These are phyloP conservation scores for Dysidea cf. avara DNA, from an alignment of 37 sponge, comb jelly and placozoan species.

Conservation along the genomic window DNA sequence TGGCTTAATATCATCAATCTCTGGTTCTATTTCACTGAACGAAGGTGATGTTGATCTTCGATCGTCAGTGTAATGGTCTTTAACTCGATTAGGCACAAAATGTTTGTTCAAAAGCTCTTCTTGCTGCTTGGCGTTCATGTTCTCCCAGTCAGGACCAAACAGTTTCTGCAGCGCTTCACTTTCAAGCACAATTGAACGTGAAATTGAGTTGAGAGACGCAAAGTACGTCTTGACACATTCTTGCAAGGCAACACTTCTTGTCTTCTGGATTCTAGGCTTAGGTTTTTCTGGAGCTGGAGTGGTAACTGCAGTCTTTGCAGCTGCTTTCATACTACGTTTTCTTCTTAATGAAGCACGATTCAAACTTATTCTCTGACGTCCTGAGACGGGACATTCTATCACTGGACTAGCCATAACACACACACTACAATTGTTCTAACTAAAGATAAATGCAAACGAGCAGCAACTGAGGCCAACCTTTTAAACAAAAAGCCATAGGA, in stretches of 20 bases:
- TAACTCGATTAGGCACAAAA: constrained; percentile 51
- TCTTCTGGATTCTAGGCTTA: constrained; percentile 4
- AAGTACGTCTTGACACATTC: constrained; percentile 43
- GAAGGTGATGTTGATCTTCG: background rate
- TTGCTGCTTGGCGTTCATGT: constrained; percentile 28
- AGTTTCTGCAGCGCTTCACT: constrained; percentile 59
- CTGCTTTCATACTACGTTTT: too few species aligned
- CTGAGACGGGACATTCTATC: too few species aligned
- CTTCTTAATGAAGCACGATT: too few species aligned
- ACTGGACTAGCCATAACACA: too few species aligned
- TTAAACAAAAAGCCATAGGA: too few species aligned
- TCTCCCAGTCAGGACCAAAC: constrained; percentile 48
- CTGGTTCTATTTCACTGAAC: too few species aligned
- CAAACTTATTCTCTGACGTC: too few species aligned
- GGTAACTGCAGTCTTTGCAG: too few species aligned
- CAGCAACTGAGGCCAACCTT: too few species aligned
- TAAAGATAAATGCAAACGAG: too few species aligned
- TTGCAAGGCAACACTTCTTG: constrained; percentile 11
- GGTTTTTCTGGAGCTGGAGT: background rate
- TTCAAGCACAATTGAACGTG: constrained; percentile 69
- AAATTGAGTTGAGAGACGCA: constrained; percentile 53
- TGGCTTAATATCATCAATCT: too few species aligned
- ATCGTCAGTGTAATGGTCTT: constrained; percentile 28
- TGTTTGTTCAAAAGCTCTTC: constrained; percentile 69
- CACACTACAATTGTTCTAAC: too few species aligned